Evolutionary conservation across 2,113 vertebrate species (phyloP).

Genomic region (Grallaria varia): DNA sequence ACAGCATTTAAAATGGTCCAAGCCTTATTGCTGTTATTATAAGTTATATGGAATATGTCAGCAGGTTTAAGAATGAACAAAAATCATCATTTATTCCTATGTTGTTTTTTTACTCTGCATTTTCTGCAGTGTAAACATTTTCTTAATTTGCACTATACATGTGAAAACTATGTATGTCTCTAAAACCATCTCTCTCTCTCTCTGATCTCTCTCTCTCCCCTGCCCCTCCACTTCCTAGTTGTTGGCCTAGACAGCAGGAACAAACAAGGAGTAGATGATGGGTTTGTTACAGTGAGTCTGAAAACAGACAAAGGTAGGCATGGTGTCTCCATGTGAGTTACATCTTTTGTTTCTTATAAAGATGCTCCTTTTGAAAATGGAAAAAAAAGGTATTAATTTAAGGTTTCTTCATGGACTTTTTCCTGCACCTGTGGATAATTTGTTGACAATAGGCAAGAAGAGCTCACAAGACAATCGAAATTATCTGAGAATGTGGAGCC

Average conservation of each 20-base stretch:
- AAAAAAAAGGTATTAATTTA: background rate
- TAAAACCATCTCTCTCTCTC: too few species aligned
- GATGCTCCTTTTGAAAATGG: background rate
- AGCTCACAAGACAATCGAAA: slow-evolving; percentile 90
- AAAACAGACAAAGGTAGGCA: slow-evolving; percentile 88
- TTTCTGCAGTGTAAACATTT: background rate
- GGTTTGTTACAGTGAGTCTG: slow-evolving; percentile 92
- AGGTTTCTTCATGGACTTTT: background rate
- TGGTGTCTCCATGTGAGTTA: background rate
- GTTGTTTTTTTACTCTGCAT: background rate
- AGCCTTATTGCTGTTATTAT: background rate
- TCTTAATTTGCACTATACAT: background rate
- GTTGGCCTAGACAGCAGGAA: slow-evolving; percentile 83
- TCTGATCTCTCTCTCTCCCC: background rate
- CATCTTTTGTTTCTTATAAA: background rate
- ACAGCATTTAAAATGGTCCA: background rate
- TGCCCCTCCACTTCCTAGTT: slow-evolving; percentile 39
- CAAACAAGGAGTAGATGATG: slow-evolving; percentile 86
- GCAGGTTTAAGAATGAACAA: background rate
- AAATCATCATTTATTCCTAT: background rate
- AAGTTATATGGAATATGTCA: background rate
- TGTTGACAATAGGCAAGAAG: slow-evolving; percentile 82
- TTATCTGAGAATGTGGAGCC: slow-evolving; percentile 91
- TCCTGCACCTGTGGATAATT: background rate
- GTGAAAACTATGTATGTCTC: background rate